phyloP scores from a whole-genome alignment of 1,140 invertebrate species.

The Polypedilum vanderplanki region DNA sequence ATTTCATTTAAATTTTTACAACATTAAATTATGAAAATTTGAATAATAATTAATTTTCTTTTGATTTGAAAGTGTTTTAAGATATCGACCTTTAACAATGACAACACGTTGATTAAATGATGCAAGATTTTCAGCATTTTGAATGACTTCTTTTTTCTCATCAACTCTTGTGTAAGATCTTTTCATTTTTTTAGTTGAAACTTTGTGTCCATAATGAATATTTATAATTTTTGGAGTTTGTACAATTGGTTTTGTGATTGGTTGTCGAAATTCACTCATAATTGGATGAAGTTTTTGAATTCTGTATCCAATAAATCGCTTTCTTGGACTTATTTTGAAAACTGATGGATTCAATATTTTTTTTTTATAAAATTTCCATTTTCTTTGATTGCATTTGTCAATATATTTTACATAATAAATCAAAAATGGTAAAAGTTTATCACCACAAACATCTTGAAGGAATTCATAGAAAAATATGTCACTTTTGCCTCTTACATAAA shows the following conservation, averaged over 20 bases:
- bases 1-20: background rate
- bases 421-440: conserved; percentile 39
- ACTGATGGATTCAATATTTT: background rate
- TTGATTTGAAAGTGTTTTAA: background rate
- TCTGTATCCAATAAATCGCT: background rate
- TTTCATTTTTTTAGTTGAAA: background rate
- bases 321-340: background rate
- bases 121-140: background rate
- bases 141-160: background rate
- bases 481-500: conserved; percentile 37
- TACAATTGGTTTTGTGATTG: background rate
- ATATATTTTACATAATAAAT: conserved; percentile 35
- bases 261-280: background rate
- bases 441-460: conserved; percentile 38
- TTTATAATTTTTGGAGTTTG: background rate
- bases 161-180: background rate
- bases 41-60: background rate
- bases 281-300: background rate
- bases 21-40: background rate
- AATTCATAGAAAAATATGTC: conserved; percentile 43
- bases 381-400: background rate
- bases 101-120: background rate
- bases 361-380: background rate
- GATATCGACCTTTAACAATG: background rate
- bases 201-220: background rate